A percentile compares a stretch with the other conserved stretches of the same genome.
Conservation (phyloP, 2,797 vertebrate genomes). For the Melanotaenia pygmaea region DNA sequence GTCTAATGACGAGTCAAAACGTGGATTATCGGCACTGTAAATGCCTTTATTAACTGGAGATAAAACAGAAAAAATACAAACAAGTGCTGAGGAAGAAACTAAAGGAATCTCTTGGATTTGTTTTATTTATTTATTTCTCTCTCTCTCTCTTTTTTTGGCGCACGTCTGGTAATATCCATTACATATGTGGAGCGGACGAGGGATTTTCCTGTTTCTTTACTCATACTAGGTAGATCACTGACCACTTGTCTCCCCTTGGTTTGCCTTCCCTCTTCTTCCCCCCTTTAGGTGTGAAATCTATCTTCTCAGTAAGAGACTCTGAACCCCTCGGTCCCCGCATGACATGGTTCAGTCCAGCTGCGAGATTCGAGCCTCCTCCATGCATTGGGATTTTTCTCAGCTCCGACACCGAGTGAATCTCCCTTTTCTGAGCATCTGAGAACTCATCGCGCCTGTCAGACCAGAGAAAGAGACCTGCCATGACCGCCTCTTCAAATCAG, state of each 20-base stretch:
- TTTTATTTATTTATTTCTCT: neutral
- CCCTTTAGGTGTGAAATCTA: constrained; percentile 74
- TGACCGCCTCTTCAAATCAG: constrained; percentile 79
- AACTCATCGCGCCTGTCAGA: constrained; percentile 73
- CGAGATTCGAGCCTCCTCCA: constrained; percentile 94
- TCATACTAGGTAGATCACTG: constrained; percentile 59
- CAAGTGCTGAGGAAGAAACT: constrained; percentile 56
- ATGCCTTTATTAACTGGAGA: constrained; percentile 63
- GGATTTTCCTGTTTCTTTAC: constrained; percentile 49
- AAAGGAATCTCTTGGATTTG: constrained; percentile 49
- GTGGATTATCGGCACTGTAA: constrained; percentile 71
- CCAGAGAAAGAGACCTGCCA: constrained; percentile 68
- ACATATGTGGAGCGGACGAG: constrained; percentile 44
- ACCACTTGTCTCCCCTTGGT: constrained; percentile 57
- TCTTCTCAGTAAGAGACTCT: constrained; percentile 75
- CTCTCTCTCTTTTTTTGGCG: constrained; percentile 13
- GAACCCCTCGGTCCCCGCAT: constrained; percentile 83
- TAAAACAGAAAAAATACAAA: constrained; percentile 57
- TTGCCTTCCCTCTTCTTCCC: constrained; percentile 27
- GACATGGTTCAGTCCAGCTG: constrained; percentile 99
- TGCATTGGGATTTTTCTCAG: constrained; percentile 95
- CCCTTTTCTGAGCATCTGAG: constrained; percentile 82
- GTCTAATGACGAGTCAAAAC: constrained; percentile 55
- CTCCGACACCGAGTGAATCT: constrained; percentile 85
- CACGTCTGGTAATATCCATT: constrained; percentile 39